phyloP scores from a whole-genome alignment of 2,113 vertebrate genomes.

The Ophiodon elongatus region DNA sequence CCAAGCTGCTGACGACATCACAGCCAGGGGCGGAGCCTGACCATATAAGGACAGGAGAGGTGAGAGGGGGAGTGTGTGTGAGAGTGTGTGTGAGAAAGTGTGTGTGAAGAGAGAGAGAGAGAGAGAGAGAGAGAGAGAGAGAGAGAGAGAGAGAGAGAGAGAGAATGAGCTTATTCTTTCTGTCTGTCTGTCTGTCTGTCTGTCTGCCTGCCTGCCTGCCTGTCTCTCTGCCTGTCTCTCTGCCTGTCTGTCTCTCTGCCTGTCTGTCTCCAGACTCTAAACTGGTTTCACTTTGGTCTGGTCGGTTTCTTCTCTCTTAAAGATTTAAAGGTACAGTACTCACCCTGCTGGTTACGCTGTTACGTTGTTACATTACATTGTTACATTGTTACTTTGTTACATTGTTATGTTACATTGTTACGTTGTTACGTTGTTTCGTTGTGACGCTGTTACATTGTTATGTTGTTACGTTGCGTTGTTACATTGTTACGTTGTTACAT shows the following conservation, averaged over 20 bases:
- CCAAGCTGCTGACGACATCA: slow-evolving; percentile 61
- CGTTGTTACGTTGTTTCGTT: too few relatives aligned
- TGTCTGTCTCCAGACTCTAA: neutral
- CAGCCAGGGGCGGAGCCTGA: slow-evolving; percentile 50
- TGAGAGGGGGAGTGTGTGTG: slow-evolving; percentile 16
- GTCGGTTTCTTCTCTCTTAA: neutral
- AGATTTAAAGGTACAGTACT: neutral
- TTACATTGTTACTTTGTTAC: too few relatives aligned
- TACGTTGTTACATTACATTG: too few relatives aligned
- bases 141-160: slow-evolving; percentile 2
- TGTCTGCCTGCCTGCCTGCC: too few relatives aligned
- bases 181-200: neutral
- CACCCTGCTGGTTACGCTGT: too few relatives aligned
- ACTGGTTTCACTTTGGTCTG: neutral
- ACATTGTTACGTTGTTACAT: too few relatives aligned
- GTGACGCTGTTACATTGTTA: too few relatives aligned
- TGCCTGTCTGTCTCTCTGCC: neutral
- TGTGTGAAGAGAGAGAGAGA: slow-evolving; percentile 17
- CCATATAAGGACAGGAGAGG: slow-evolving; percentile 50
- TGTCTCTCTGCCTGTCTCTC: too few relatives aligned
- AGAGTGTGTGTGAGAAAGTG: slow-evolving; percentile 3
- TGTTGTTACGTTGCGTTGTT: too few relatives aligned
- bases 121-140: neutral
- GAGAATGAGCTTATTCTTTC: neutral
- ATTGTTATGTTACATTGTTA: too few relatives aligned